These are phyloP conservation scores for Iguana delicatissima DNA, from an alignment of 2,797 vertebrate species.

Conservation along the genomic window DNA sequence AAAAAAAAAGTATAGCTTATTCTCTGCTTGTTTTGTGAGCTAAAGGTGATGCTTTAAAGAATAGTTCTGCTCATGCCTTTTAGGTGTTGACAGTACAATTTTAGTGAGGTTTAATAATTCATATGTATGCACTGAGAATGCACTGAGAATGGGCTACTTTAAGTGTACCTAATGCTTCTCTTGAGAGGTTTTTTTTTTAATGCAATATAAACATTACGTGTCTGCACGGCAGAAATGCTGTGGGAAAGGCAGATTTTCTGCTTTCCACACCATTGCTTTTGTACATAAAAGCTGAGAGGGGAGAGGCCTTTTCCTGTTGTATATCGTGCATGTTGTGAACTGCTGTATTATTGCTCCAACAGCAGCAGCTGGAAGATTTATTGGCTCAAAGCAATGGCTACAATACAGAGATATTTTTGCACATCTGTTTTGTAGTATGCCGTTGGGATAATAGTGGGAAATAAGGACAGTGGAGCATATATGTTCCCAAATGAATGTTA, in stretches of 20 bases:
- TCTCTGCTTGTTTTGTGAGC: slow-evolving; percentile 51
- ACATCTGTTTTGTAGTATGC: slow-evolving; percentile 15
- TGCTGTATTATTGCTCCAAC: background rate
- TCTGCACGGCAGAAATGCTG: slow-evolving; percentile 56
- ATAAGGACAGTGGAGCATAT: background rate
- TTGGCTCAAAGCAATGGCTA: fast-evolving
- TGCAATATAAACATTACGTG: slow-evolving; percentile 63
- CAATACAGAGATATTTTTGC: background rate
- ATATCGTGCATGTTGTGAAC: slow-evolving; percentile 3
- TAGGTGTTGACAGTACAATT: slow-evolving; percentile 56
- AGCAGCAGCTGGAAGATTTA: slow-evolving; percentile 16
- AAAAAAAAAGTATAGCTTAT: background rate
- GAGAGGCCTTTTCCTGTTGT: slow-evolving; percentile 45
- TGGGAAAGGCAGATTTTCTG: slow-evolving; percentile 52
- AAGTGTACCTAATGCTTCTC: slow-evolving; percentile 69
- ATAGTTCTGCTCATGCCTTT: slow-evolving; percentile 58
- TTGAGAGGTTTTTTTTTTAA: slow-evolving; percentile 61
- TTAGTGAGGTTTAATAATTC: slow-evolving; percentile 70
- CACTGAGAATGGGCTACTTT: slow-evolving; percentile 70
- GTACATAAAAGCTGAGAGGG: background rate
- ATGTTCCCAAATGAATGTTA: fast-evolving
- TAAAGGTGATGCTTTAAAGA: slow-evolving; percentile 56
- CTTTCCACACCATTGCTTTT: slow-evolving; percentile 20
- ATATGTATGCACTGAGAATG: too few relatives aligned
- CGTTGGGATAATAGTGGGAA: background rate